A percentile compares a stretch with the other conserved stretches of the same genome.
Conservation (phyloP, 2,113 vertebrate genomes). For the Phalacrocorax aristotelis region DNA sequence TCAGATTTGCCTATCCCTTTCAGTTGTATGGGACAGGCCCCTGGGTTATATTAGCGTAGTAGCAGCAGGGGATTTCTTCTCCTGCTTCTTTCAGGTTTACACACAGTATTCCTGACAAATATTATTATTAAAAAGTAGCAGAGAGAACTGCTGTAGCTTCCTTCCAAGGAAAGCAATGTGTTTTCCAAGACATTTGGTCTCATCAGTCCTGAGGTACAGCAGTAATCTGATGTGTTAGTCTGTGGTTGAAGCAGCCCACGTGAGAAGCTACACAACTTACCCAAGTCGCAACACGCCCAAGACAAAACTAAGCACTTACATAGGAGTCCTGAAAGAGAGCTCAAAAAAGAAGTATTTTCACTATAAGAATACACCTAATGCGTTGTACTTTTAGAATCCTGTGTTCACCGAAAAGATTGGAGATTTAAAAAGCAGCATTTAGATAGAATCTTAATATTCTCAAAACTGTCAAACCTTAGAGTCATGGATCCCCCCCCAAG, state of each 20-base stretch:
- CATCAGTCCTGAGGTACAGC: background rate
- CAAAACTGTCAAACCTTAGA: background rate
- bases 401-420: background rate
- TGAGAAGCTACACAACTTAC: background rate
- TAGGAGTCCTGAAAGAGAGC: background rate
- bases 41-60: background rate
- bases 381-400: background rate
- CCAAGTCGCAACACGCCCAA: background rate
- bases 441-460: background rate
- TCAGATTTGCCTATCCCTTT: background rate
- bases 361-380: background rate
- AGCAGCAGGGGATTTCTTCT: background rate
- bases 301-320: background rate
- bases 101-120: background rate
- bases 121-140: background rate
- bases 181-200: background rate
- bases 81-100: background rate
- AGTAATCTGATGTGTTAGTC: background rate
- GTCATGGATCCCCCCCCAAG: fast-evolving
- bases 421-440: background rate
- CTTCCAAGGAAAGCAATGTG: background rate
- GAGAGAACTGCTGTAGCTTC: background rate
- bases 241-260: background rate
- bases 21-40: background rate
- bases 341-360: background rate